Evolutionary conservation across 2,113 vertebrate species (phyloP).

Genomic region (Mus spicilegus): DNA sequence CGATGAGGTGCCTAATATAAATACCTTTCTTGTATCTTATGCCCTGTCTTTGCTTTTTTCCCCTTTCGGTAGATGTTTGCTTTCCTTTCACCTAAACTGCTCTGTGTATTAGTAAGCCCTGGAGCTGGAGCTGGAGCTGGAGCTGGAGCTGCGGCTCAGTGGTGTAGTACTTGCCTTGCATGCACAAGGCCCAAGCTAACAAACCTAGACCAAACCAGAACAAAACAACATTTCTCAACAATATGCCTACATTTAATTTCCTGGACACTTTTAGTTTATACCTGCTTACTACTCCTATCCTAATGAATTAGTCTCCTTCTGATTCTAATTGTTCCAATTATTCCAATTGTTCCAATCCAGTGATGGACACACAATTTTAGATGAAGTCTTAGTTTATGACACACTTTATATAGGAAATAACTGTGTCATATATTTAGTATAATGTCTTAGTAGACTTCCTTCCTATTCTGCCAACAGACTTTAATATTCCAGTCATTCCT

Average conservation of each 20-base stretch:
- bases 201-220: background rate
- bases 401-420: conserved; percentile 23
- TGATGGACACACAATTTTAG: conserved; percentile 11
- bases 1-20: conserved; percentile 9
- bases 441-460: conserved; percentile 20
- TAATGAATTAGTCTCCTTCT: conserved; percentile 3
- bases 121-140: background rate
- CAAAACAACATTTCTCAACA: background rate
- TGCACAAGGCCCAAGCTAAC: no score
- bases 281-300: background rate
- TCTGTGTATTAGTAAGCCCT: conserved; percentile 31
- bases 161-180: background rate
- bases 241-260: background rate
- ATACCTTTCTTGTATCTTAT: conserved; percentile 6
- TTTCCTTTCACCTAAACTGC: conserved; percentile 36
- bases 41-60: conserved; percentile 12
- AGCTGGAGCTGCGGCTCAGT: background rate
- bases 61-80: background rate
- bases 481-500: background rate
- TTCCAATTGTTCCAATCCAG: background rate
- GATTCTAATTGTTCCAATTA: conserved; percentile 21
- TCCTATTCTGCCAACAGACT: background rate
- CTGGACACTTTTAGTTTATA: conserved; percentile 32
- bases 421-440: background rate
- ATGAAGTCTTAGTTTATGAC: conserved; percentile 16